Percentiles rank a stretch among this genome's conserved stretches.
Conservation (phyloP, 2,888 invertebrate species). For the Andricus quercusramuli region DNA sequence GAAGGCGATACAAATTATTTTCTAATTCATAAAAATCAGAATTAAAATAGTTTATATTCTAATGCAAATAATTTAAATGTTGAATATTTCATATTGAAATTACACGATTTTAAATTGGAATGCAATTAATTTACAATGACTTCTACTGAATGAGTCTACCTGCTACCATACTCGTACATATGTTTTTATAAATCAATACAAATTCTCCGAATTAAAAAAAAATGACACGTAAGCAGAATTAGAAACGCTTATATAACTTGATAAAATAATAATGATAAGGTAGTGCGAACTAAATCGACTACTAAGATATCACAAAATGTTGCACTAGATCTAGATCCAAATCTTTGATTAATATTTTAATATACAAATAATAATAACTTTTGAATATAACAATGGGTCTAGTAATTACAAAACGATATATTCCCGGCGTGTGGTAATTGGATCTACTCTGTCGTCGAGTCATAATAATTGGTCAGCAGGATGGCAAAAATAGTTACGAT, state of each 20-base stretch:
- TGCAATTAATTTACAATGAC: too few species aligned
- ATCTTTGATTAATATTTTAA: not conserved
- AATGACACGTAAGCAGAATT: not conserved
- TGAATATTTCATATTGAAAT: too few species aligned
- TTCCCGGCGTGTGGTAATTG: conserved; percentile 5
- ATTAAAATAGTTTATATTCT: too few species aligned
- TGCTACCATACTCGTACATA: too few species aligned
- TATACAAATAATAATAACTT: not conserved
- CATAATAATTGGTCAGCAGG: not conserved
- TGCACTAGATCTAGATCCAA: not conserved
- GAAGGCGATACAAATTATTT: too few species aligned
- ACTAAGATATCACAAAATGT: not conserved
- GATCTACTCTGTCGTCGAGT: not conserved
- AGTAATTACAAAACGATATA: conserved; percentile 1
- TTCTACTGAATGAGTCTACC: too few species aligned
- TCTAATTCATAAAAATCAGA: too few species aligned
- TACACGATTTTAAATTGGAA: too few species aligned
- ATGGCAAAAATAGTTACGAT: conserved; percentile 10
- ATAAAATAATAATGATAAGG: conserved; percentile 8
- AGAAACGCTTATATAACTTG: not conserved
- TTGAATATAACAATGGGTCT: not conserved
- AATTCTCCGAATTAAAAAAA: not conserved
- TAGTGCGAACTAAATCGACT: not conserved
- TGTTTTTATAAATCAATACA: not conserved
- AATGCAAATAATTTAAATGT: too few species aligned